Base-by-base conservation (phyloP, 2,888 invertebrate species). In the Nemotelus pantherinus region DNA sequence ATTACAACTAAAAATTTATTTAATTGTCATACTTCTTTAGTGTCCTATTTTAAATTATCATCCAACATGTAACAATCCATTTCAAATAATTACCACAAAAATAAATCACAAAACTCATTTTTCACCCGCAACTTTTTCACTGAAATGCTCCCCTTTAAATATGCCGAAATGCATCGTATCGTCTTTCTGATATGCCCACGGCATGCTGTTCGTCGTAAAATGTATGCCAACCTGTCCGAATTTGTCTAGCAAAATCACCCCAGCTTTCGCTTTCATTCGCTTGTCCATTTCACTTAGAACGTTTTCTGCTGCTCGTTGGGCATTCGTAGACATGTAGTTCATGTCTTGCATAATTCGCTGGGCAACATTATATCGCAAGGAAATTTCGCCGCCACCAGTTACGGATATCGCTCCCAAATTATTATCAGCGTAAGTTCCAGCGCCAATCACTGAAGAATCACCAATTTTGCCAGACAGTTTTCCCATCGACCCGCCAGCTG, bases 341-440 rank as follows among this genome's bases (percentile, higher is more conserved):
- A 95, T 92, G 2, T 90, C 86, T 80, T 90, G 89, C 10, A 93
- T 88, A 76, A 95, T 92, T 71, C 90, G 88, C 81, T 93, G 92
- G 7, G 94, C 93, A 72, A 95, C 87, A 85, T 94, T 94, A 81
- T 90, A 93, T 83, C 92, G 92, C 82, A 94, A 89, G 79, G 95
- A 94, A 2, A 93, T 91, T 86, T 95, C 95, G 0, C 95, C 95
- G 85, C 94, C 93, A 86, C 92, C 92, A 79, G 95, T 95, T 3
- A 93, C 93, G 0, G 95, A 95, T 7, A 94, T 92, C 5, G 93
- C 94, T 3, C 93, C 94, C 65, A 91, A 84, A 10, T 86, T 83
- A 84, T 93, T 90, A 84, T 94, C 94, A 3, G 93, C 93, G 83
- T 93, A 94, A 3, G 93, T 93, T 3, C 94, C 94, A 82, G 91